Evolutionary conservation across 1,140 invertebrate genomes (phyloP), one percentile per base, ranked within the genome.

Genomic region (Ditylenchus dipsaci): DNA sequence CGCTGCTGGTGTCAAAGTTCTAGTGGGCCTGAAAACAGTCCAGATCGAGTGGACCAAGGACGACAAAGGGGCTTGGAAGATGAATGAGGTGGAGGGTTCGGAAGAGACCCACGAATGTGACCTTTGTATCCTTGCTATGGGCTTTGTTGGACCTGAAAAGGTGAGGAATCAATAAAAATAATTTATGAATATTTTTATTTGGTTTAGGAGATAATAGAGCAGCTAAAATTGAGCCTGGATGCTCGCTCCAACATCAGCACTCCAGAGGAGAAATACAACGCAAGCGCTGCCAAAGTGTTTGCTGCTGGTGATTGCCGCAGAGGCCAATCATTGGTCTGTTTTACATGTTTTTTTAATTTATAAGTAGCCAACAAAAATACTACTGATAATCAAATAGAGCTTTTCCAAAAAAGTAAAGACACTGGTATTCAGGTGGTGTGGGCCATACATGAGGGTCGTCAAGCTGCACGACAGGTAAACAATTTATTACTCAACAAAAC

Each of bases 281-380:
- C 94, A 0, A 91, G 88, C 72, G 86, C 93, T 70, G 86, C 88
- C 27, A 90, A 90, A 82, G 89, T 97, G 0, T 99, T 93, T 86
- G 93, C 95, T 60, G 95, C 95, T 73, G 95, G 95, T 85, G 95
- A 98, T 88, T 97, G 95, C 85, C 89, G 94, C 29, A 88, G 94
- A 76, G 95, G 95, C 17, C 95, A 98, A 83, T 97, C 93, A 0
- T 85, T 98, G 26, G 49, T 26, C 8, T 7, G 49, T 53, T 26
- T 3, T 15, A 53, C 49, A 21, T 17, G 11, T 45, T n/a, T n/a
- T 45, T 13, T 45, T 45, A n/a, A 13, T 45, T 45, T 13, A 45
- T 45, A 45, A 13, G 43, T 13, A 45, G 11, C 43, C 11, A 13
- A n/a, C 11, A 45, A 45, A 45, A 45, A 45, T 45, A n/a, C n/a